Base-by-base conservation (phyloP, 2,888 invertebrate genomes). In the Spilarctia lutea region DNA sequence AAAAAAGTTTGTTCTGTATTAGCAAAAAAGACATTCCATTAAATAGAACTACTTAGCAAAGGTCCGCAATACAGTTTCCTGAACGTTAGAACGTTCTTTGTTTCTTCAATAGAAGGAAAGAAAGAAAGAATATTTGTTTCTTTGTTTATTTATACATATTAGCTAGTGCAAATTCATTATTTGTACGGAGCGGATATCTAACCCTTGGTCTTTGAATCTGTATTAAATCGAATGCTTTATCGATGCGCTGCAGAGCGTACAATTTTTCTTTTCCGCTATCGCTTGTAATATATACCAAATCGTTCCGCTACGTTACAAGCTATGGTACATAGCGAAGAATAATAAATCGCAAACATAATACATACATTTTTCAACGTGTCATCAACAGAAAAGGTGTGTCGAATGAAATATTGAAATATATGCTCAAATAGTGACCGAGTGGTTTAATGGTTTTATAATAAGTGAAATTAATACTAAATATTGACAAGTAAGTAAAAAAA, bases 261-360 rank as follows among this genome's bases (percentile, higher is more conserved):
- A 0, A 60, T 16, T 1, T 4, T 30, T 30, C n/a, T 4, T 56
- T 0, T 0, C 42, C 74, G 76, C 80, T 78, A 10, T 11, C 63
- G 69, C 81, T 82, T 33, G 18, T 76, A 13, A 72, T 67, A 80
- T 77, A 70, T 0, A 7, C 81, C 81, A 77, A 20, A 20, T 42
- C 35, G 74, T 78, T 80, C 77, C 77, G 77, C 80, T 76, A 74
- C 81, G 77, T 77, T 85, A 87, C 84, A 89, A 63, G 85, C 88
- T 83, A 87, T 90, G 90, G 89, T 91, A 90, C 90, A 91, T 89
- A 89, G 85, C 79, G 74, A 85, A 87, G 83, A 83, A 82, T 86
- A 87, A 85, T 89, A 89, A 89, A 89, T 90, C 85, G 89, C 86
- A 87, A 89, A 88, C 63, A 76, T 76, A 73, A 76, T 76, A 71